Evolutionary conservation across 1,140 invertebrate species (phyloP).

Genomic region (Papilio xuthus): DNA sequence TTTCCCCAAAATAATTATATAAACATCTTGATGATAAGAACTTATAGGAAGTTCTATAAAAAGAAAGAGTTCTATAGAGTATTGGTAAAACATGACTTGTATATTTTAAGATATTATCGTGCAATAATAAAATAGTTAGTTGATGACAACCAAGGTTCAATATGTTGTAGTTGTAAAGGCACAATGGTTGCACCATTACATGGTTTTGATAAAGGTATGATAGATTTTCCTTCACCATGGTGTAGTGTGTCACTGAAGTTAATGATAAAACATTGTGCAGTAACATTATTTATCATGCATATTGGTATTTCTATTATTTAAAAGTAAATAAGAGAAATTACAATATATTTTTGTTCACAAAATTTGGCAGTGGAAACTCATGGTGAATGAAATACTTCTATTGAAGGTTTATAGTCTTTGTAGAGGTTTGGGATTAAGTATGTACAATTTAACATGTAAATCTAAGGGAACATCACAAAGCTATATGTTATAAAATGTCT

Average conservation of each 20-base stretch:
- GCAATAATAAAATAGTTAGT: constrained; percentile 41
- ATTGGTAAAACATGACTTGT: constrained; percentile 6
- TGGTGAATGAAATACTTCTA: no score
- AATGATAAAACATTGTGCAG: neutral
- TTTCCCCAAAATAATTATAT: no score
- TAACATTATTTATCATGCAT: no score
- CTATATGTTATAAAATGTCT: constrained; percentile 11
- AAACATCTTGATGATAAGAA: no score
- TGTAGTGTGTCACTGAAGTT: neutral
- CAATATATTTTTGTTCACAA: no score
- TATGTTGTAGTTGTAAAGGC: constrained; percentile 72
- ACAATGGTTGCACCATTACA: constrained; percentile 60
- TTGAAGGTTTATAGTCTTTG: no score
- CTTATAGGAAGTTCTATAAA: no score
- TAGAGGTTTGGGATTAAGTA: no score
- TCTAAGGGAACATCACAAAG: neutral
- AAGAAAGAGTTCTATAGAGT: neutral
- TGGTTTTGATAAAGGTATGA: constrained; percentile 58
- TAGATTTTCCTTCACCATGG: constrained; percentile 22
- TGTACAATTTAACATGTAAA: neutral
- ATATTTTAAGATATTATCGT: constrained; percentile 25
- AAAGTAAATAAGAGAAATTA: no score
- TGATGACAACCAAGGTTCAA: constrained; percentile 64
- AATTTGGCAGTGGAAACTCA: no score
- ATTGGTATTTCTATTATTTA: no score